Evolutionary conservation across 2,113 vertebrate species (phyloP), one percentile per base, ranked within the genome.

Genomic region (Tympanuchus pallidicinctus): DNA sequence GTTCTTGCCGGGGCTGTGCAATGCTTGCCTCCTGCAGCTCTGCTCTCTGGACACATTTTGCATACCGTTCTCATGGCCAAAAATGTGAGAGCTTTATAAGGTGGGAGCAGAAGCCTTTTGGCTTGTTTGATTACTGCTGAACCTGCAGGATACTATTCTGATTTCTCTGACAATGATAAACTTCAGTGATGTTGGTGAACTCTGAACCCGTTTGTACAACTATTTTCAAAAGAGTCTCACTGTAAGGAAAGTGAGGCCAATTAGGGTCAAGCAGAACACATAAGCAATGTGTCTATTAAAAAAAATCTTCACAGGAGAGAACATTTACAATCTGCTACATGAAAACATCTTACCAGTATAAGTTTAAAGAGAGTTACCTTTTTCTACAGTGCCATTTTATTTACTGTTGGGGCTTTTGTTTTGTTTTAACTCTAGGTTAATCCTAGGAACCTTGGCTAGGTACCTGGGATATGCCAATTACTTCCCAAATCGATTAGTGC

Each of bases 141-240:
- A 91, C 56, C 54, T 74, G 6, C 32, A 8, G 59, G 52, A 52
- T 2, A 0, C 64, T 88, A 67, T 86, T 93, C 74, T 72, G 72
- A 65, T 92, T 84, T 94, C 73, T 88, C 52, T 81, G 61, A 73
- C 61, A 52, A 1, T 65, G 57, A 78, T 84, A 91, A 88, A 83
- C 52, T 50, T 87, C 60, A 74, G 28, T 75, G 66, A 84, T 87
- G 77, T 80, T 70, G 34, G 36, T 81, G 88, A 93, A 84, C 88
- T 75, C 65, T 82, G 57, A 93, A 75, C n/a, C 30, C 43, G 40
- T 43, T 78, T 8, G 30, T 47, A 52, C 34, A 43, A 65, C 25
- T 69, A 65, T 90, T 88, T 78, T 77, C 73, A 78, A 78, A 88
- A 86, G 57, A 82, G 70, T 67, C 16, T 81, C 45, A 70, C 45